These are phyloP conservation scores for Ectemnius cavifrons DNA, from an alignment of 2,888 invertebrate species.

Conservation along the genomic window DNA sequence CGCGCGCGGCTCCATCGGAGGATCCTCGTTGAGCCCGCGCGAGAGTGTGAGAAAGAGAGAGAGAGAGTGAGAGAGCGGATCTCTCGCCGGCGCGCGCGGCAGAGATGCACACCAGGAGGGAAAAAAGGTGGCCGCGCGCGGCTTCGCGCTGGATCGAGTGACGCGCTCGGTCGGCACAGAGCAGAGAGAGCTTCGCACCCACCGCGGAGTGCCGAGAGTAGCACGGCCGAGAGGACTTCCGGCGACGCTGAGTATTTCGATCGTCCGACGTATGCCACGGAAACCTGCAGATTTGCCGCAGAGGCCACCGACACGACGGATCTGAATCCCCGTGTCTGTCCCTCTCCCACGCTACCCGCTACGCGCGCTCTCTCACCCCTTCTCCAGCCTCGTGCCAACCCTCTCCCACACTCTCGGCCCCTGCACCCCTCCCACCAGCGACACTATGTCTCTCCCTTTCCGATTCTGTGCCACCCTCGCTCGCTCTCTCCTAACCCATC, in stretches of 20 bases:
- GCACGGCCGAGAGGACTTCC: conserved; percentile 12
- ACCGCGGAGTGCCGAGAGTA: not conserved
- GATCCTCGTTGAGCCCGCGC: conserved; percentile 27
- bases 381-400: conserved; percentile 38
- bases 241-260: conserved; percentile 4
- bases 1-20: conserved; percentile 38
- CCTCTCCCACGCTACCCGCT: conserved; percentile 38
- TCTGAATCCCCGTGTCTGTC: conserved; percentile 57
- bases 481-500: conserved; percentile 38
- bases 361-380: conserved; percentile 2
- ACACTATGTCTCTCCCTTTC: conserved; percentile 1
- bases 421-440: conserved; percentile 17
- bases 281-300: conserved; percentile 73
- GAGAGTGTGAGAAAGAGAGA: not conserved
- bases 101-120: conserved; percentile 1
- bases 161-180: not conserved
- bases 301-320: conserved; percentile 66
- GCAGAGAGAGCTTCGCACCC: not conserved
- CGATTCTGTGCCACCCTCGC: not conserved
- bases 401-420: conserved; percentile 8
- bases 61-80: not conserved
- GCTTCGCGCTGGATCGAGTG: not conserved
- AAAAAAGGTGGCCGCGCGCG: not conserved
- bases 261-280: conserved; percentile 47
- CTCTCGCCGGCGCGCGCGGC: not conserved